These are phyloP conservation scores for Drosophila maculinotata DNA, from an alignment of 2,888 invertebrate species.

Conservation along the genomic window DNA sequence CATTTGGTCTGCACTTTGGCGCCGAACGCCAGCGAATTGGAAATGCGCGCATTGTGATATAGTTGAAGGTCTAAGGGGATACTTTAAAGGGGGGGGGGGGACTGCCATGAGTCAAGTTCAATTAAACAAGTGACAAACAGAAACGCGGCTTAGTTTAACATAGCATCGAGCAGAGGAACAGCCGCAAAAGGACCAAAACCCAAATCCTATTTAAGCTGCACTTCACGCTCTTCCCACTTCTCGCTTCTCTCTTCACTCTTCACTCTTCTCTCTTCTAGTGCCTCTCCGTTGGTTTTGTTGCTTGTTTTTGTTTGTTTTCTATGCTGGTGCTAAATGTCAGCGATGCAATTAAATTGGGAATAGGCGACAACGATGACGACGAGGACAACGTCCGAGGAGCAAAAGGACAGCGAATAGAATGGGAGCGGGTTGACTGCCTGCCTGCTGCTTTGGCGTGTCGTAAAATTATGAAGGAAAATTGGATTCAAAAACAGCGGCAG, in stretches of 20 bases:
- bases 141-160: slow-evolving; percentile 20
- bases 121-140: slow-evolving; percentile 38
- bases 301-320: slow-evolving; percentile 41
- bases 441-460: slow-evolving; percentile 48
- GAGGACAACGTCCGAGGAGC: slow-evolving; percentile 6
- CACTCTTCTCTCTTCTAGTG: too few relatives aligned
- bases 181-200: slow-evolving; percentile 23
- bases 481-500: slow-evolving; percentile 64
- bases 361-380: slow-evolving; percentile 44
- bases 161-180: slow-evolving; percentile 9
- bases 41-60: slow-evolving; percentile 22
- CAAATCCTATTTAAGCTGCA: slow-evolving; percentile 55
- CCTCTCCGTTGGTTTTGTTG: slow-evolving; percentile 15
- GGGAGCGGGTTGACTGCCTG: slow-evolving; percentile 4
- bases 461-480: slow-evolving; percentile 76
- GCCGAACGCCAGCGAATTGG: slow-evolving; percentile 22
- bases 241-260: background rate
- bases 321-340: slow-evolving; percentile 73
- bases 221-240: background rate
- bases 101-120: slow-evolving; percentile 40
- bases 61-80: background rate
- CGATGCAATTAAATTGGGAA: slow-evolving; percentile 77
- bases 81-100: background rate
- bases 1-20: slow-evolving; percentile 25
- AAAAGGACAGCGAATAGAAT: background rate